Evolutionary conservation across 2,113 vertebrate species (phyloP).

Genomic region (Sphaerodactylus townsendi): DNA sequence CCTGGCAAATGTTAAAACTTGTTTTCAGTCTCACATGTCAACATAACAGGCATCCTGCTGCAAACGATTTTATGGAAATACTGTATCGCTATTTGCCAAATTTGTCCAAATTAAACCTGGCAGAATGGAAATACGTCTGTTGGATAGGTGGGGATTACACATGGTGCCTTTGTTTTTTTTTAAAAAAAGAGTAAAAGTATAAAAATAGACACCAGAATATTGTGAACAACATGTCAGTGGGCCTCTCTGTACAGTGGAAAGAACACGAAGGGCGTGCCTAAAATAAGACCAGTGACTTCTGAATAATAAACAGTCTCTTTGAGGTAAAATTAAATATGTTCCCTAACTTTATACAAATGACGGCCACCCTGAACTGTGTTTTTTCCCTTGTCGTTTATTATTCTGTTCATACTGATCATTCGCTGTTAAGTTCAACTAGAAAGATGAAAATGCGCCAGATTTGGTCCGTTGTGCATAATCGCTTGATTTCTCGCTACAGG

Average conservation of each 20-base stretch:
- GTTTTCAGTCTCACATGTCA: slow-evolving; percentile 64
- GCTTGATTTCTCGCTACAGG: slow-evolving; percentile 19
- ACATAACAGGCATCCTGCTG: slow-evolving; percentile 73
- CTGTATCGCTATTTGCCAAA: slow-evolving; percentile 64
- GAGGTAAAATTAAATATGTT: slow-evolving; percentile 72
- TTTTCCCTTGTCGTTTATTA: neutral
- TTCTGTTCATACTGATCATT: slow-evolving; percentile 35
- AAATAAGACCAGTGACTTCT: slow-evolving; percentile 75
- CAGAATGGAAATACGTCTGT: slow-evolving; percentile 70
- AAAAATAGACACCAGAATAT: slow-evolving; percentile 77
- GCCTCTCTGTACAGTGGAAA: slow-evolving; percentile 64
- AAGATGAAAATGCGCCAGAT: slow-evolving; percentile 60
- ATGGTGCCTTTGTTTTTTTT: slow-evolving; percentile 79
- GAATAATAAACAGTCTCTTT: slow-evolving; percentile 77
- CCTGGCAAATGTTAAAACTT: slow-evolving; percentile 67
- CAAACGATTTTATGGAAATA: slow-evolving; percentile 75
- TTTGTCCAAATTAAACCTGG: slow-evolving; percentile 66
- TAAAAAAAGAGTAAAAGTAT: slow-evolving; percentile 72
- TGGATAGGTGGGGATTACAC: slow-evolving; percentile 46
- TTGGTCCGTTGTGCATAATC: slow-evolving; percentile 31
- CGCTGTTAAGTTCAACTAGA: slow-evolving; percentile 42
- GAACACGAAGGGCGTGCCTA: slow-evolving; percentile 74
- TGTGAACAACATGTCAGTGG: slow-evolving; percentile 74
- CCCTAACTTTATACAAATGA: slow-evolving; percentile 72
- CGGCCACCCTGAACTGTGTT: slow-evolving; percentile 38